Evolutionary conservation across 2,888 invertebrate species (phyloP), one percentile per base, ranked within the genome.

Genomic region (Acleris laterana): DNA sequence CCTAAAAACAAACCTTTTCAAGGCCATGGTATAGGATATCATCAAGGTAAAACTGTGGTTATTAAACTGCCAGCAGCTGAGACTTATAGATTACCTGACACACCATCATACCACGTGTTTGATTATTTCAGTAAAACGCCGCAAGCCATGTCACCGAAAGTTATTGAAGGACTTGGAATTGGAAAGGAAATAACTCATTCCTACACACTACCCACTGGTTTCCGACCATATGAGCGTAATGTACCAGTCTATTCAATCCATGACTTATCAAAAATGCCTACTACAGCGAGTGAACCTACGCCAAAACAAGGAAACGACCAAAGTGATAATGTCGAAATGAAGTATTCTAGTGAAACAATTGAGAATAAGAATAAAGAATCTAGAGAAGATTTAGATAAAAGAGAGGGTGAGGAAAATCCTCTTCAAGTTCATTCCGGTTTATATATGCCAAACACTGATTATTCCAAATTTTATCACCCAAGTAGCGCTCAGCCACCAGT

Each of bases 41-140:
- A 93, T 72, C 85, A 93, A 88, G 92, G 93, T 87, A 92, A 90
- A 88, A 84, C 89, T 71, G 86, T 93, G 79, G 84, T 86, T 71
- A 88, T 93, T 78, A 90, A 91, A 81, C 74, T 89, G 70, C 92
- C 91, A 46, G 79, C 80, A 70, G 80, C 85, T 66, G 82, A 88
- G 80, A 85, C 81, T 58, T 81, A 80, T 78, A 79, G 81, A 74
- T 79, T 89, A 75, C 74, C 76, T 69, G 83, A 84, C 71, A 74
- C 82, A 71, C 84, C 87, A 73, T 77, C 80, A 81, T 79, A 81
- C 84, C 82, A 82, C 81, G 73, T 82, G 68, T 89, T 88, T 88
- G 84, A 90, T 88, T 81, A 87, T 89, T 92, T 90, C 89, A 90
- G 90, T 85, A 85, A 85, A 85, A 72, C 82, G 77, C 83, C 88